These are phyloP conservation scores for Pycnomerus fuliginosus DNA, from an alignment of 2,888 invertebrate genomes.

Conservation along the genomic window DNA sequence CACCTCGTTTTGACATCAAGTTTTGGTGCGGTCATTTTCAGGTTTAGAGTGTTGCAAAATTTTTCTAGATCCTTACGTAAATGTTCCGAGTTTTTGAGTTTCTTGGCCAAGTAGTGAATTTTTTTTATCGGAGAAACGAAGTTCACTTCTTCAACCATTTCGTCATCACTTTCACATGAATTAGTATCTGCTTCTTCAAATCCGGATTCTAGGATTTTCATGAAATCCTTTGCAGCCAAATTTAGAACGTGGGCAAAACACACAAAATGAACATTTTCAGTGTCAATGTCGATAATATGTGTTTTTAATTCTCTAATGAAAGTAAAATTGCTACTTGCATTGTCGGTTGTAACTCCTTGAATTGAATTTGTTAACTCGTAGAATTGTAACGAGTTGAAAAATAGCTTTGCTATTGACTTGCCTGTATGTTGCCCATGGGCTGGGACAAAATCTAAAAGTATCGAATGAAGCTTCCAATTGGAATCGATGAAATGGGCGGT, in stretches of 20 bases:
- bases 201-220: slow-evolving; percentile 1
- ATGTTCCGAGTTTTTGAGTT: slow-evolving; percentile 21
- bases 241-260: slow-evolving; percentile 13
- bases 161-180: slow-evolving; percentile 1
- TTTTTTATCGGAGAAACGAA: not conserved
- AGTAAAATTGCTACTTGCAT: slow-evolving; percentile 9
- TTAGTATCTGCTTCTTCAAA: not conserved
- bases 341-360: slow-evolving; percentile 12
- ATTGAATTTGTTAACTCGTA: slow-evolving; percentile 3
- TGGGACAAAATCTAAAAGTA: slow-evolving; percentile 32
- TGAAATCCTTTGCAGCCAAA: slow-evolving; percentile 12
- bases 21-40: slow-evolving; percentile 19
- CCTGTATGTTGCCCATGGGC: slow-evolving; percentile 32
- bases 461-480: slow-evolving; percentile 29
- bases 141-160: not conserved
- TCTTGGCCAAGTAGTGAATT: slow-evolving; percentile 10
- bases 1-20: slow-evolving; percentile 21
- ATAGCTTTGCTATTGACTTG: slow-evolving; percentile 22
- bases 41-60: slow-evolving; percentile 21
- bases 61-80: slow-evolving; percentile 14
- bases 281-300: slow-evolving; percentile 2
- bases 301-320: slow-evolving; percentile 4
- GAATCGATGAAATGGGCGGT: slow-evolving; percentile 32
- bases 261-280: slow-evolving; percentile 7
- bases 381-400: not conserved